Base-by-base conservation (phyloP, 2,113 vertebrate species). In the Scophthalmus maximus region DNA sequence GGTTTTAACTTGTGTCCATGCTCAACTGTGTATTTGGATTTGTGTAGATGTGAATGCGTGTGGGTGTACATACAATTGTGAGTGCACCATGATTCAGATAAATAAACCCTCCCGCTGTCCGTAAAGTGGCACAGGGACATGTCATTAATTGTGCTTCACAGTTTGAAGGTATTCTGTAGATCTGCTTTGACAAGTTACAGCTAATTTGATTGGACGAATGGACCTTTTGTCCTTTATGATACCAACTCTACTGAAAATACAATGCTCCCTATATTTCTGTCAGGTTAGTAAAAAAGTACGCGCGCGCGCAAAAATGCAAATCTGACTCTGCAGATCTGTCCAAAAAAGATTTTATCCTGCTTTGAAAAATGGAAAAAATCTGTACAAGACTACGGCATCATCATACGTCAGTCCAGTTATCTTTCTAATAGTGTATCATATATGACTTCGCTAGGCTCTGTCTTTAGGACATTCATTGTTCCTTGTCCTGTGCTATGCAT, bases 121-220 rank as follows among this genome's bases (percentile, higher is more conserved):
- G 27, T 42, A 2, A 50, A 76, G 65, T 66, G 44, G 46, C 57
- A 61, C 25, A 36, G 40, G 42, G 77, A 65, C 60, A 15, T 56
- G 66, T 26, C 63, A 57, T 65, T 58, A 64, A 62, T 73, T 76
- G 62, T 75, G 34, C 38, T 47, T 72, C 66, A 27, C n/a, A 59
- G 30, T 50, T 63, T 63, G 62, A 67, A 69, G 59, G 78, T 53
- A 17, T 9, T 30, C 49, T 29, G n/a, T 30, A 12, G 53, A 70
- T 60, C 36, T 60, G 40, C 5, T 51, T 57, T 59, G 46, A 55
- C 47, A 12, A 60, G 61, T 23, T 38, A 36, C 7, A 29, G 22
- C 14, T 73, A 38, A 71, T 74, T 52, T 72, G 25, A 68, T 14
- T 20, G 58, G 25, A 27, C 29, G 5, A n/a, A n/a, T n/a, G 58